A percentile compares a stretch with the other conserved stretches of the same genome.
Conservation (phyloP, 2,797 vertebrate genomes). For the Parauchenoglanis punctatus region DNA sequence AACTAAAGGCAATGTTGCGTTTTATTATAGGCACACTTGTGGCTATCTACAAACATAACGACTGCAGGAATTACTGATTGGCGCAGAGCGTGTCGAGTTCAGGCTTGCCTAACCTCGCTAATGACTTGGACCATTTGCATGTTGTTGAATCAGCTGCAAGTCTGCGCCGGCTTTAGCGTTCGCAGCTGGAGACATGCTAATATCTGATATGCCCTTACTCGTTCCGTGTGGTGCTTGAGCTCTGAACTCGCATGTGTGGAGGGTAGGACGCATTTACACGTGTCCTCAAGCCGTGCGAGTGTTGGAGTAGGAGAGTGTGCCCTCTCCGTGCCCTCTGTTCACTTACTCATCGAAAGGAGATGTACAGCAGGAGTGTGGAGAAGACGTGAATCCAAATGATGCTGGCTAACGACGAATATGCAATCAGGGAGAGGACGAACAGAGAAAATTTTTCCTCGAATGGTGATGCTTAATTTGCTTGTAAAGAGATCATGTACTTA, state of each 20-base stretch:
- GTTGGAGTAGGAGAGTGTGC: conserved; percentile 46
- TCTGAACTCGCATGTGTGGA: background rate
- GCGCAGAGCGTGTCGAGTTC: background rate
- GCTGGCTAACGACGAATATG: conserved; percentile 75
- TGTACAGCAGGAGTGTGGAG: conserved; percentile 70
- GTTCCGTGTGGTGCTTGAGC: background rate
- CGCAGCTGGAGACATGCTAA: conserved; percentile 65
- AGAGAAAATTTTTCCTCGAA: conserved; percentile 23
- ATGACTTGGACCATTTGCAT: conserved; percentile 17
- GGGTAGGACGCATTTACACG: conserved; percentile 2
- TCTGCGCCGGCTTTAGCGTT: conserved; percentile 1
- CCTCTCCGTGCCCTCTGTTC: conserved; percentile 44
- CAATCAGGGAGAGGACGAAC: conserved; percentile 68
- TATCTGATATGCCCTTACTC: conserved; percentile 54
- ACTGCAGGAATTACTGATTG: background rate
- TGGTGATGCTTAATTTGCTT: background rate
- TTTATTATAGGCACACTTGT: conserved; percentile 38
- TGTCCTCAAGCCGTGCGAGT: conserved; percentile 11
- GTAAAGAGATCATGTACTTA: conserved; percentile 13
- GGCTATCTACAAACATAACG: conserved; percentile 32
- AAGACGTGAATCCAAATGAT: conserved; percentile 81
- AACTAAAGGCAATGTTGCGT: background rate
- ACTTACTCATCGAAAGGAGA: conserved; percentile 76
- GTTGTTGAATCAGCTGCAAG: conserved; percentile 27
- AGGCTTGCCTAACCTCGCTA: background rate